These are phyloP conservation scores for Parnassius mnemosyne DNA, from an alignment of 2,888 invertebrate species.

Conservation along the genomic window DNA sequence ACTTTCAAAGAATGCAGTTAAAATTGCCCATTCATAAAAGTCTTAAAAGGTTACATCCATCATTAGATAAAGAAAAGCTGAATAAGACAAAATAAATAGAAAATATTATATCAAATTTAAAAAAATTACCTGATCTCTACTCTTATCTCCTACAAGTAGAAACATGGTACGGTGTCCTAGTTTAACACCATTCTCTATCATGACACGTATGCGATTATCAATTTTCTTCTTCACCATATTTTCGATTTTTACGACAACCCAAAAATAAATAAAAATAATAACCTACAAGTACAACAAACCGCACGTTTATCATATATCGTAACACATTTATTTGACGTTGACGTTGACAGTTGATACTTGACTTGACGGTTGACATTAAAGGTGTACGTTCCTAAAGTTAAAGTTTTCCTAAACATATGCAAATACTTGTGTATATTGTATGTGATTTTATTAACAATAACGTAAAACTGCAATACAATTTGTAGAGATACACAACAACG, in stretches of 20 bases:
- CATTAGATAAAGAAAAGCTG: too few species aligned
- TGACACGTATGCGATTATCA: conserved; percentile 95
- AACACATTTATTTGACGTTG: conserved; percentile 20
- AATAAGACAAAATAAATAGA: too few species aligned
- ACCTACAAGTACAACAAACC: conserved; percentile 50
- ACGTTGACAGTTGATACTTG: neutral
- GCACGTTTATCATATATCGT: conserved; percentile 10
- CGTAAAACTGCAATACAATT: too few species aligned
- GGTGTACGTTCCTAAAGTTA: too few species aligned
- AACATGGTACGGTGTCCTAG: conserved; percentile 96
- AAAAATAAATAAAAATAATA: conserved; percentile 34
- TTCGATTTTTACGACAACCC: conserved; percentile 22
- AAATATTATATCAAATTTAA: neutral
- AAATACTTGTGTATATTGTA: too few species aligned
- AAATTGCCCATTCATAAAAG: too few species aligned
- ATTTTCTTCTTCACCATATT: conserved; percentile 96
- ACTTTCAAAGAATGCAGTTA: too few species aligned
- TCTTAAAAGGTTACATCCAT: too few species aligned
- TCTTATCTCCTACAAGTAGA: conserved; percentile 96
- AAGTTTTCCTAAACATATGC: too few species aligned
- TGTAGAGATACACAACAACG: too few species aligned
- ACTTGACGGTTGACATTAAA: too few species aligned
- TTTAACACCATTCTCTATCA: conserved; percentile 98
- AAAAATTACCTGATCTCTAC: conserved; percentile 91
- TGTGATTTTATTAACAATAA: too few species aligned